A percentile compares a stretch with the other conserved stretches of the same genome.
phyloP scores from a whole-genome alignment of 2,797 vertebrate species.

The Rhinella marina region DNA sequence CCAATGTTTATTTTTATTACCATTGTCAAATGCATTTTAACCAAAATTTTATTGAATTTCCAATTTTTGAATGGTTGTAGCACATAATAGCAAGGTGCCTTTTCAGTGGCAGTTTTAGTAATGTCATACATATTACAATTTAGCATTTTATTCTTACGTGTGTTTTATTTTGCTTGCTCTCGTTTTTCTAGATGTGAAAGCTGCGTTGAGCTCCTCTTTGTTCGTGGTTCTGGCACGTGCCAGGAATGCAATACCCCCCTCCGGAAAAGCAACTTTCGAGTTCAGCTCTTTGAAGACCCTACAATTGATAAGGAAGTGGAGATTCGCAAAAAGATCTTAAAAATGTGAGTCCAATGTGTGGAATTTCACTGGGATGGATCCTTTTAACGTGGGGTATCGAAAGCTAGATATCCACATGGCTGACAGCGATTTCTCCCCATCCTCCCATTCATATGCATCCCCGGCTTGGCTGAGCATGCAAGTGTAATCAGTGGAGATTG shows the following conservation, averaged over 20 bases:
- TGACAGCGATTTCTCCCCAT: too few species aligned
- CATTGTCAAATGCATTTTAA: too few species aligned
- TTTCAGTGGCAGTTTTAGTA: background rate
- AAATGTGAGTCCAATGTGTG: conserved; percentile 81
- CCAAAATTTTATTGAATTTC: too few species aligned
- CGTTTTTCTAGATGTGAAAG: conserved; percentile 87
- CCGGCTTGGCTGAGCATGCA: too few species aligned
- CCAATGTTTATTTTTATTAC: too few species aligned
- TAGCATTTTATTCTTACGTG: background rate
- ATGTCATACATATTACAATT: background rate
- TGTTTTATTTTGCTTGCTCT: background rate
- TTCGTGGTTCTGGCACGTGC: conserved; percentile 93
- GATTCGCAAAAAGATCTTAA: conserved; percentile 96
- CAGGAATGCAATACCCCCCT: conserved; percentile 93
- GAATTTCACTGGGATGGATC: background rate
- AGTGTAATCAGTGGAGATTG: too few species aligned
- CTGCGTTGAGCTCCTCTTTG: conserved; percentile 96
- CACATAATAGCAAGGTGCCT: too few species aligned
- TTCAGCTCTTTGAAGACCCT: conserved; percentile 97
- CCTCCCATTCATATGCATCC: too few species aligned
- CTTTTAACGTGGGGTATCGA: background rate
- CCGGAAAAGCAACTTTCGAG: conserved; percentile 94
- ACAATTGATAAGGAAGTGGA: conserved; percentile 97
- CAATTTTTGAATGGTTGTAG: too few species aligned
- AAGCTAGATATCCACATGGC: background rate